Conservation (phyloP, 2,888 invertebrate species). For the Aphrophora alni region DNA sequence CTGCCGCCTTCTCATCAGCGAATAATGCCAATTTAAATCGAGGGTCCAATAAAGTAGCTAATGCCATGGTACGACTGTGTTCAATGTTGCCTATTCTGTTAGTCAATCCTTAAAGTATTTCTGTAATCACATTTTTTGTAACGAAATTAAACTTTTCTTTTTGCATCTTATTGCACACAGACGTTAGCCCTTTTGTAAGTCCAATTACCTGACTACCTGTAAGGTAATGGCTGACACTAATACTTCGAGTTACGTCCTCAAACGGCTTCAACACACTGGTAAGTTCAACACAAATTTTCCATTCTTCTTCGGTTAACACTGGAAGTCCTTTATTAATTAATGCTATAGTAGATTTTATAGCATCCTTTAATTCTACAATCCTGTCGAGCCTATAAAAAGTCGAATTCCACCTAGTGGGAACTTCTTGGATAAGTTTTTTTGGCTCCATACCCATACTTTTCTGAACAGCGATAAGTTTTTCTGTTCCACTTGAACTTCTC, state of each 20-base stretch:
- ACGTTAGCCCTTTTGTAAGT: no score
- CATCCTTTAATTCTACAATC: neutral
- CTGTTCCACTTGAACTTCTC: neutral
- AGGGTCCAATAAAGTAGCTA: no score
- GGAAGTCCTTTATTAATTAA: neutral
- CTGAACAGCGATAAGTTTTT: constrained; percentile 9
- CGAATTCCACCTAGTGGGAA: neutral
- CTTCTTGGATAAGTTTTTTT: constrained; percentile 20
- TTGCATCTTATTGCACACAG: no score
- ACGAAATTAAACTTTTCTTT: no score
- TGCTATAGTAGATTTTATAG: neutral
- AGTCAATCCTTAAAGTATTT: no score
- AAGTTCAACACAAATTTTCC: neutral
- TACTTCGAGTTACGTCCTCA: neutral
- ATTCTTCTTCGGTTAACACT: neutral
- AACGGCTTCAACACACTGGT: neutral
- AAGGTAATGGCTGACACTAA: neutral
- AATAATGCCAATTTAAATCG: no score
- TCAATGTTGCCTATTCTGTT: no score
- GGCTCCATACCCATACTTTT: constrained; percentile 7
- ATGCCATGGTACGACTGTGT: no score
- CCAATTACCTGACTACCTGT: neutral
- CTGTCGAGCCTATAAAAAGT: neutral
- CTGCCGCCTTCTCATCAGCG: no score
- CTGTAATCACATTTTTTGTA: no score